phyloP scores from a whole-genome alignment of 1,140 invertebrate genomes.

The Polypedilum vanderplanki region DNA sequence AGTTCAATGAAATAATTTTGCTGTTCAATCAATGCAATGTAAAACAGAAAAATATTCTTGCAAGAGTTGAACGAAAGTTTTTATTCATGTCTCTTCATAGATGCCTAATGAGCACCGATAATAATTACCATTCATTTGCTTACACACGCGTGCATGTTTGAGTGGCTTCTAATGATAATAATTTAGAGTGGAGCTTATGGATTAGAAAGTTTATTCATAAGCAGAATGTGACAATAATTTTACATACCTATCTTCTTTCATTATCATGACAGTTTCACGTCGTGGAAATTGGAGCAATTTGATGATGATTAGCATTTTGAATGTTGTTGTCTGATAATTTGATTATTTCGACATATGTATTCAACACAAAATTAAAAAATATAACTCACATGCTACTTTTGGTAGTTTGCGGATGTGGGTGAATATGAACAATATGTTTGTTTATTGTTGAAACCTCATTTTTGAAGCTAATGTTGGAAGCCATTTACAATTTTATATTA shows the following conservation, averaged over 20 bases:
- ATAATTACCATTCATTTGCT: slow-evolving; percentile 16
- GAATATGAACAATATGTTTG: slow-evolving; percentile 5
- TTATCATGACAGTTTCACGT: no score
- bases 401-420: background rate
- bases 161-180: background rate
- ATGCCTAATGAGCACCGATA: no score
- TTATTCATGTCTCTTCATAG: no score
- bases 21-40: background rate
- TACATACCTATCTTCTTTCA: background rate
- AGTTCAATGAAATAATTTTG: background rate
- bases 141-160: background rate
- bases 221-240: slow-evolving; percentile 13
- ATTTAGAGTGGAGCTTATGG: slow-evolving; percentile 2
- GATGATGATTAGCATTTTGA: background rate
- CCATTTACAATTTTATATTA: no score
- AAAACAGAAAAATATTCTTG: background rate
- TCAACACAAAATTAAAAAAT: no score
- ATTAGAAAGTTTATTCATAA: background rate
- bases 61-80: no score
- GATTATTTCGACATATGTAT: background rate
- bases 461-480: no score
- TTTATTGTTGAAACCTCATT: background rate
- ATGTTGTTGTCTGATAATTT: background rate
- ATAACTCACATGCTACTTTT: no score
- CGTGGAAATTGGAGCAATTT: background rate